Evolutionary conservation across 2,888 invertebrate species (phyloP).

Genomic region (Flexamia atlantica): DNA sequence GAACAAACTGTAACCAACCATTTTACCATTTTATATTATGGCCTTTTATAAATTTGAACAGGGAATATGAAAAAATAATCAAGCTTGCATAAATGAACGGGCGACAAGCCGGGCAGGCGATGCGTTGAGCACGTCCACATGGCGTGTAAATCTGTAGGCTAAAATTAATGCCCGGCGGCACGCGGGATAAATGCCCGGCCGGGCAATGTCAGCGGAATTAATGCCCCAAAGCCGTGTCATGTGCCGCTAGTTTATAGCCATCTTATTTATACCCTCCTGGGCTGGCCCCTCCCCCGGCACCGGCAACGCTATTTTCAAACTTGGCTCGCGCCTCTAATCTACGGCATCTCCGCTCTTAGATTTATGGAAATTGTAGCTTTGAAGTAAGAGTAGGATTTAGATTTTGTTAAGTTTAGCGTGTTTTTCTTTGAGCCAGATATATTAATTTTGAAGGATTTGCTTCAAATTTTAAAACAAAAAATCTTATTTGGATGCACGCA

Average conservation of each 20-base stretch:
- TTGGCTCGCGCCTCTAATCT: slow-evolving; percentile 22
- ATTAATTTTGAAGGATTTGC: no score
- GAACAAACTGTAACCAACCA: no score
- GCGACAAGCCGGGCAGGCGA: neutral
- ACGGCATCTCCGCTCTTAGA: neutral
- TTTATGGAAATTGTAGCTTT: no score
- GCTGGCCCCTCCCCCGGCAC: slow-evolving; percentile 35
- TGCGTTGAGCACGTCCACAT: neutral
- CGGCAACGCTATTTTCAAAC: slow-evolving; percentile 26
- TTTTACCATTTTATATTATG: no score
- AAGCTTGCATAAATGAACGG: neutral
- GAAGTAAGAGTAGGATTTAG: no score
- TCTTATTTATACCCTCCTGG: slow-evolving; percentile 43
- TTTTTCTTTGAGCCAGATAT: no score
- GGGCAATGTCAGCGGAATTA: slow-evolving; percentile 21
- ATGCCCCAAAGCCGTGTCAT: slow-evolving; percentile 40
- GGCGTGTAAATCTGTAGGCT: neutral
- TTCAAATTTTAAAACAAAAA: no score
- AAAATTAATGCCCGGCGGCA: slow-evolving; percentile 24
- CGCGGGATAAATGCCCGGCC: slow-evolving; percentile 6
- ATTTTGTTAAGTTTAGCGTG: no score
- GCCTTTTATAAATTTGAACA: no score
- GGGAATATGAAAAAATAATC: no score
- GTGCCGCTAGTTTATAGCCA: slow-evolving; percentile 47
- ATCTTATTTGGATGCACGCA: no score